Conservation (phyloP, 2,888 invertebrate genomes). For the Altica lythri region DNA sequence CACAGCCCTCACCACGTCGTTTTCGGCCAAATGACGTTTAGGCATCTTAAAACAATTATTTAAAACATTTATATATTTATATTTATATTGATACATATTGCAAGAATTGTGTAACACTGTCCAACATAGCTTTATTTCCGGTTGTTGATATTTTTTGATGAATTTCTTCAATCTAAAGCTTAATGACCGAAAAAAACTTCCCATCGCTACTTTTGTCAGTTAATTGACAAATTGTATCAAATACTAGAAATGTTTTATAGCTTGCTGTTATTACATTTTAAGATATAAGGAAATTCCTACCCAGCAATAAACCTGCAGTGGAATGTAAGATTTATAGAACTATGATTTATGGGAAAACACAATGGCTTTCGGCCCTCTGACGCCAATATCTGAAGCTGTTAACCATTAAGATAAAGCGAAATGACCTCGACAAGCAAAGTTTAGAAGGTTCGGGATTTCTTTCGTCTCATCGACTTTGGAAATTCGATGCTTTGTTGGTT, state of each 20-base stretch:
- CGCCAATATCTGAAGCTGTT: conserved; percentile 29
- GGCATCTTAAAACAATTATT: too few species aligned
- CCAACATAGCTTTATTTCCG: too few species aligned
- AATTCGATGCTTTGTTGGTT: conserved; percentile 26
- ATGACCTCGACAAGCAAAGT: conserved; percentile 28
- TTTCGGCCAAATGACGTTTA: too few species aligned
- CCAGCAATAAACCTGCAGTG: conserved; percentile 24
- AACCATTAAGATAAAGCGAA: conserved; percentile 30
- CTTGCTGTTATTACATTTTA: conserved; percentile 46
- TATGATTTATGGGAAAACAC: conserved; percentile 47
- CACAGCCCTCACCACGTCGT: too few species aligned
- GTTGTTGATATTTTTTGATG: too few species aligned
- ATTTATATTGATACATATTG: too few species aligned
- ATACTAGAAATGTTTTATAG: conserved; percentile 42
- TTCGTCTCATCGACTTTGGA: conserved; percentile 28
- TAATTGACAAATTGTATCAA: conserved; percentile 43
- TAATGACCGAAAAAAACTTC: conserved; percentile 14
- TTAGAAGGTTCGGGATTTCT: conserved; percentile 24
- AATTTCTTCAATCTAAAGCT: too few species aligned
- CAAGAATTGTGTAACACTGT: too few species aligned
- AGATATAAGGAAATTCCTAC: conserved; percentile 25
- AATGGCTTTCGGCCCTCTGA: conserved; percentile 37
- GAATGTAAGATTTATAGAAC: conserved; percentile 50
- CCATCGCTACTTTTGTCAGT: conserved; percentile 20
- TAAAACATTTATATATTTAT: too few species aligned